These are phyloP conservation scores for Lasioglossum calceatum DNA, from an alignment of 2,888 invertebrate genomes.

Conservation along the genomic window DNA sequence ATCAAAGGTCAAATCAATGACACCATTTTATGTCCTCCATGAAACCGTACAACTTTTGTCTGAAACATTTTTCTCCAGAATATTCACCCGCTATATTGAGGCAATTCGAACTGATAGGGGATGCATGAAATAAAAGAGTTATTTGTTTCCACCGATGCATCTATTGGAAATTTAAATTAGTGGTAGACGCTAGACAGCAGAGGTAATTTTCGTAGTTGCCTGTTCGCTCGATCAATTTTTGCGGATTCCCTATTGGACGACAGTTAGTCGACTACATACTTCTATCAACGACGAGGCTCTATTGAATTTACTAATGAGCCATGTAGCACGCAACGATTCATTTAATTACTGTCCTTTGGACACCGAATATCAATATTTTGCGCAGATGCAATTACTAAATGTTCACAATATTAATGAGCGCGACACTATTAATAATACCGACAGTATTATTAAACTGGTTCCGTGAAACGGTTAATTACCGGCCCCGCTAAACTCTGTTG, in stretches of 20 bases:
- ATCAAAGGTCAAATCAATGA: too few species aligned
- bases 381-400: conserved; percentile 2
- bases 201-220: neutral
- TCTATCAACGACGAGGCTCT: neutral
- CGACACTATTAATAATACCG: neutral
- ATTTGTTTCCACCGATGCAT: neutral
- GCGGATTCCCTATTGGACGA: neutral
- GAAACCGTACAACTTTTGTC: too few species aligned
- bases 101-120: too few species aligned
- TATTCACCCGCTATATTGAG: neutral
- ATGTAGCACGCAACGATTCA: neutral
- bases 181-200: neutral
- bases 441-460: conserved; percentile 1
- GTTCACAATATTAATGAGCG: conserved; percentile 9
- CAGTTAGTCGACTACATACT: neutral
- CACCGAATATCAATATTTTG: conserved; percentile 4
- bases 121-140: neutral
- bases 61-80: too few species aligned
- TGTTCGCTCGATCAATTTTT: neutral
- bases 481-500: neutral
- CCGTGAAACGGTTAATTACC: conserved; percentile 7
- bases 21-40: too few species aligned
- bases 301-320: neutral
- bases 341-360: conserved; percentile 1
- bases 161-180: neutral